Percentiles rank a stretch among this genome's conserved stretches.
phyloP scores from a whole-genome alignment of 2,888 invertebrate species.

The Macaria liturata region DNA sequence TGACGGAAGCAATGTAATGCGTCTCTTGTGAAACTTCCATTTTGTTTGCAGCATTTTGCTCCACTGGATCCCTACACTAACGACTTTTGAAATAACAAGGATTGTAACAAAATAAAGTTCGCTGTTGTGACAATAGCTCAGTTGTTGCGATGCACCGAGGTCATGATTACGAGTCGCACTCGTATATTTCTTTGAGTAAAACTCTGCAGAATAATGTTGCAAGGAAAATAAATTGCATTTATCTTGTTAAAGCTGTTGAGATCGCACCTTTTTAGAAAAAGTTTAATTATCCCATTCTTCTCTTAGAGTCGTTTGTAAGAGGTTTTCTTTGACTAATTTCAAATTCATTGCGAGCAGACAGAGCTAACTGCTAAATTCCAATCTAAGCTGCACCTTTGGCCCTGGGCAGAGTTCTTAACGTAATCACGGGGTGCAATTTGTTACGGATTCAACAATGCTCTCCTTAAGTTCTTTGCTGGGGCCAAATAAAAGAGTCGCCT shows the following conservation, averaged over 20 bases:
- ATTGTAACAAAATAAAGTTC: constrained; percentile 11
- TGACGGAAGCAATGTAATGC: constrained; percentile 35
- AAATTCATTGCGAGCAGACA: constrained; percentile 49
- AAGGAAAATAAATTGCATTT: too few relatives aligned
- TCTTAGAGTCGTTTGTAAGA: too few relatives aligned
- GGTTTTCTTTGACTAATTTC: constrained; percentile 35
- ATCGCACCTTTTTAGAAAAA: not conserved
- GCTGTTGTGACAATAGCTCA: constrained; percentile 4
- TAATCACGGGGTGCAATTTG: constrained; percentile 79
- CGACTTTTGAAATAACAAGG: constrained; percentile 16
- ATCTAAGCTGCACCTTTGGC: constrained; percentile 59
- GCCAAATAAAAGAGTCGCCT: constrained; percentile 73
- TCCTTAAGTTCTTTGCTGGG: constrained; percentile 72
- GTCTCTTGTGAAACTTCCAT: constrained; percentile 27
- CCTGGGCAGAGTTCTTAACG: constrained; percentile 60
- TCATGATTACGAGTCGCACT: not conserved
- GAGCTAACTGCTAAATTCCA: constrained; percentile 63
- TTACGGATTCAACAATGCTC: constrained; percentile 81
- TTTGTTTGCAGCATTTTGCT: constrained; percentile 13
- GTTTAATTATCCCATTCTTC: not conserved
- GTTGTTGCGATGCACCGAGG: not conserved
- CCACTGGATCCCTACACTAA: constrained; percentile 18
- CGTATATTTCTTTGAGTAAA: too few relatives aligned
- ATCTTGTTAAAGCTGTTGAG: too few relatives aligned
- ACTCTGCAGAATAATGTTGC: too few relatives aligned